Evolutionary conservation across 2,888 invertebrate species (phyloP), one percentile per base, ranked within the genome.

Genomic region (Drosophila testacea): DNA sequence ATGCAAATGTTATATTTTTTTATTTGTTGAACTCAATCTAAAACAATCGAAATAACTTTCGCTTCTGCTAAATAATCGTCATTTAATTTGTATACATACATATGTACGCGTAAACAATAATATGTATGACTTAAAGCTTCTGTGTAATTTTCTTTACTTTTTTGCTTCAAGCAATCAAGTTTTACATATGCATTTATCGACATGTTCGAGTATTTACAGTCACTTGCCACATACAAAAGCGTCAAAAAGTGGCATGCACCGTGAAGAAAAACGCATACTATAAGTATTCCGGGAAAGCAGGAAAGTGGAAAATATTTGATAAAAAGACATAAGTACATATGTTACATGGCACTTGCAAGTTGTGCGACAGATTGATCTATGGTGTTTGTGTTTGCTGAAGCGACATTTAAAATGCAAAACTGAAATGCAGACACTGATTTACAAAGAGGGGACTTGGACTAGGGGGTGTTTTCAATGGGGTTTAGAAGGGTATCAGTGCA

Each of bases 351-450:
- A 46, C 36, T 56, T 56, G 56, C 34, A 36, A 46, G 56, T 36
- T 46, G 32, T 55, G 34, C 30, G 64, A 64, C 66, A 72, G 59
- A 72, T 75, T 77, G 73, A 72, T 75, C 77, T 62, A 63, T 67
- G 51, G 67, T 67, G 46, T 77, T 63, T 72, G 66, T 77, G n/a
- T 27, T 44, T 44, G n/a, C 27, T 28, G 41, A n/a, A 32, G 41
- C 32, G 41, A 42, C 54, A 41, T 54, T 54, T 42, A 9, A 32
- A 54, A 41, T 42, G 32, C 16, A 55, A 55, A 34, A 22, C 42
- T 42, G n/a, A 52, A 41, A 41, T 30, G 28, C 52, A 54, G 39
- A 42, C 22, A n/a, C 22, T 42, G 42, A 55, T 22, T 54, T 54
- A n/a, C 6, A 52, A 39, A 36, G 27, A 36, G 36, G 39, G 30